A percentile compares a stretch with the other conserved stretches of the same genome.
These are phyloP conservation scores for Catocala sponsa DNA, from an alignment of 2,888 invertebrate species.

Conservation along the genomic window DNA sequence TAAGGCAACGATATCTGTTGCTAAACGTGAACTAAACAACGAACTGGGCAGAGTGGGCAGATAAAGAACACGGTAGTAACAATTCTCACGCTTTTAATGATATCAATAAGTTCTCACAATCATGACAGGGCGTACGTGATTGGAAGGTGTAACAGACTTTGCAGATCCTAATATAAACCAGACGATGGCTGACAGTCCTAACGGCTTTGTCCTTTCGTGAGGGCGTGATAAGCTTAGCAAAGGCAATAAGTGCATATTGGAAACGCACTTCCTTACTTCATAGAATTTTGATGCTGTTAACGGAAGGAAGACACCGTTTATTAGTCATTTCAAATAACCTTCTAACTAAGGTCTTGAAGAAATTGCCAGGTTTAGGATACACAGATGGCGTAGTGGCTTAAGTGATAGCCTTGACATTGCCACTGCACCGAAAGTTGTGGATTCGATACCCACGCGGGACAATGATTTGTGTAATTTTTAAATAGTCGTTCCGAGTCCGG, in stretches of 20 bases:
- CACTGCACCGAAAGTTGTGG: no score
- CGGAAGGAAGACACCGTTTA: slow-evolving; percentile 40
- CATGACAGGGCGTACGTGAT: slow-evolving; percentile 45
- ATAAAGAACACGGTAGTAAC: slow-evolving; percentile 38
- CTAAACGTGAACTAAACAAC: slow-evolving; percentile 32
- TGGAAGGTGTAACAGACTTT: slow-evolving; percentile 31
- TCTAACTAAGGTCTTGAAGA: slow-evolving; percentile 1
- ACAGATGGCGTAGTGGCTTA: no score
- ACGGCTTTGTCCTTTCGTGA: slow-evolving; percentile 38
- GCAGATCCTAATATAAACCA: slow-evolving; percentile 30
- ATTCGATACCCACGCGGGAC: background rate
- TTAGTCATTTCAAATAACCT: slow-evolving; percentile 30
- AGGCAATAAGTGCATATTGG: slow-evolving; percentile 30
- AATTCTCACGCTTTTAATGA: slow-evolving; percentile 47
- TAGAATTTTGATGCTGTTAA: slow-evolving; percentile 24
- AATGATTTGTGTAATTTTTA: background rate
- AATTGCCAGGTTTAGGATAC: background rate
- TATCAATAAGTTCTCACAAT: slow-evolving; percentile 40
- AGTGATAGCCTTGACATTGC: no score
- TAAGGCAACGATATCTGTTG: slow-evolving; percentile 7
- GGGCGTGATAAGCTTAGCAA: slow-evolving; percentile 47
- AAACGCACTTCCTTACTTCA: slow-evolving; percentile 36
- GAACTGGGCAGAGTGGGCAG: slow-evolving; percentile 12
- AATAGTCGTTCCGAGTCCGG: no score
- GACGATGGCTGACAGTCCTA: slow-evolving; percentile 14